Percentiles rank a stretch among this genome's conserved stretches.
Conservation (phyloP, 2,113 vertebrate species). For the Microtus pennsylvanicus region DNA sequence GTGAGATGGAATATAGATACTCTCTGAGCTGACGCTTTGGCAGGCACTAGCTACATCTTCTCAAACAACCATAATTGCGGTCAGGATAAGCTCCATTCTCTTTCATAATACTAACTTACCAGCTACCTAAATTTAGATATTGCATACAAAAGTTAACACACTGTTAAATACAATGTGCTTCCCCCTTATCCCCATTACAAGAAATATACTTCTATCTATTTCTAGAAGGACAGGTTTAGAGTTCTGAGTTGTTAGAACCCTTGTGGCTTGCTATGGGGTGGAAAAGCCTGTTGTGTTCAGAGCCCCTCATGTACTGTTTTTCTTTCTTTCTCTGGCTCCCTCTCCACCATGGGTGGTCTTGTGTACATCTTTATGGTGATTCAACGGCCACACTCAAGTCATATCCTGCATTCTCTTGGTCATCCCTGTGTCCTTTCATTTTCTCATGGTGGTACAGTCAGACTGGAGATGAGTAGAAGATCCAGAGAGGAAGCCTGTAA, state of each 20-base stretch:
- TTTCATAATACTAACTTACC: neutral
- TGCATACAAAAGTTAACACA: neutral
- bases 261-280: neutral
- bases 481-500: neutral
- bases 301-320: neutral
- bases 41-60: neutral
- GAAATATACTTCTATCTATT: neutral
- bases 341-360: too few species aligned
- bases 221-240: neutral
- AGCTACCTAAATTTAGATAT: neutral
- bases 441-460: neutral
- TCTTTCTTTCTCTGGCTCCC: neutral
- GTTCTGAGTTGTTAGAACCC: neutral
- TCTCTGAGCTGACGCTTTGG: neutral
- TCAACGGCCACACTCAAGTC: neutral
- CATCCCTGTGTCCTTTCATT: neutral
- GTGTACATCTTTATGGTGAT: neutral
- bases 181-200: neutral
- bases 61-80: too few species aligned
- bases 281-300: neutral
- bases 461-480: neutral
- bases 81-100: neutral
- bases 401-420: neutral
- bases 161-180: neutral
- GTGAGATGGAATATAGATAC: neutral